phyloP scores from a whole-genome alignment of 1,140 invertebrate genomes.

The Cherax destructor region DNA sequence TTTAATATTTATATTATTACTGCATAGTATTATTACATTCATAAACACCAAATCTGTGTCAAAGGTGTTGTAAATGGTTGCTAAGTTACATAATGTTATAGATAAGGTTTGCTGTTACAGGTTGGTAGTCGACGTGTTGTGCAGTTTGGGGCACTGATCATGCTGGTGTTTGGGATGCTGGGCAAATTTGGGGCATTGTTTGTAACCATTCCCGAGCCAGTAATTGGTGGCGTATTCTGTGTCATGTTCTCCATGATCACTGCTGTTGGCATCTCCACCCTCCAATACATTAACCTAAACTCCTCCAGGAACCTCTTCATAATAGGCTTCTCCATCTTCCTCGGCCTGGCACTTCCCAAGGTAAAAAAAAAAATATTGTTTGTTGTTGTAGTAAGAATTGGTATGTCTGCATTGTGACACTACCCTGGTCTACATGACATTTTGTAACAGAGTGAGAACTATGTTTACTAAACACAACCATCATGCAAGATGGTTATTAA shows the following conservation, averaged over 20 bases:
- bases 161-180: slow-evolving; percentile 87
- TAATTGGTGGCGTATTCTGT: slow-evolving; percentile 91
- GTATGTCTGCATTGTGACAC: neutral
- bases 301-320: slow-evolving; percentile 62
- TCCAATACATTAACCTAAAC: slow-evolving; percentile 48
- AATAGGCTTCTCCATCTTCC: slow-evolving; percentile 42
- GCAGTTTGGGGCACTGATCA: slow-evolving; percentile 85
- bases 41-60: no score
- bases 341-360: slow-evolving; percentile 43
- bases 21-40: no score
- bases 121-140: slow-evolving; percentile 91
- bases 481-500: no score
- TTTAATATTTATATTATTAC: no score
- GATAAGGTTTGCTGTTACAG: slow-evolving; percentile 75
- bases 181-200: slow-evolving; percentile 91
- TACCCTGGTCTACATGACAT: no score
- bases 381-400: neutral
- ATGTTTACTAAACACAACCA: no score
- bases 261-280: slow-evolving; percentile 78
- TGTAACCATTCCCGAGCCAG: slow-evolving; percentile 90
- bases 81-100: neutral
- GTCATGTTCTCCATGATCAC: slow-evolving; percentile 92
- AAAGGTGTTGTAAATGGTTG: no score
- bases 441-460: no score
- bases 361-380: neutral